Evolutionary conservation across 2,113 vertebrate genomes (phyloP), one percentile per base, ranked within the genome.

Genomic region (Crotophaga sulcirostris): DNA sequence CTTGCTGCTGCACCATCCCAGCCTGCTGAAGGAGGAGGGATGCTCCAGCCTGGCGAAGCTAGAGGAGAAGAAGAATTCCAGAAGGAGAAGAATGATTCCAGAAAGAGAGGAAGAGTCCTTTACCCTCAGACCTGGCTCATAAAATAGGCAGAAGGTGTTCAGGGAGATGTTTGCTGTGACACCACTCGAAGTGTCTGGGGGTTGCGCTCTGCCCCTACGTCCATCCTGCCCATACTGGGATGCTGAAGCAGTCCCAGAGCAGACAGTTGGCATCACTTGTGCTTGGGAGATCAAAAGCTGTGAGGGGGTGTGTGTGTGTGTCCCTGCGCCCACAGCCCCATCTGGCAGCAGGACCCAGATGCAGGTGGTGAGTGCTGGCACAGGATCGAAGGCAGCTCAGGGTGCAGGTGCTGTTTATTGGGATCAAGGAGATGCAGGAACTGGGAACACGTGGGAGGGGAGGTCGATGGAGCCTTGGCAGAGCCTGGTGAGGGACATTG

Each of bases 161-260:
- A 8, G 5, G n/a, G n/a, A 63, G 1, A 12, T 25, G 7, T 31
- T 17, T 59, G 51, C 72, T 28, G 52, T n/a, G 54, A 42, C 42
- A 14, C 33, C 10, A 24, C 2, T 6, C 3, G 16, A 73, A n/a
- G 20, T 16, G n/a, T 2, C 29, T 6, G 7, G 36, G 36, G 12
- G 17, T 31, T 40, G 6, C 3, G 4, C 23, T 2, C 13, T 12
- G 13, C 16, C 31, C 63, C 10, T 14, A 26, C 19, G 4, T 13
- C 19, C 68, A 15, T 7, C 24, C 54, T 40, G 52, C 24, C 55
- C 0, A 0, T 18, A 3, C 11, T 0, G 3, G 2, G 17, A 20
- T 29, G 52, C 45, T 3, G 1, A 6, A 7, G 8, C 38, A 7
- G 51, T 52, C 60, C 31, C 55, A 16, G 44, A 29, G 20, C 1